These are phyloP conservation scores for Fopius arisanus DNA, from an alignment of 1,140 invertebrate species.

Conservation along the genomic window DNA sequence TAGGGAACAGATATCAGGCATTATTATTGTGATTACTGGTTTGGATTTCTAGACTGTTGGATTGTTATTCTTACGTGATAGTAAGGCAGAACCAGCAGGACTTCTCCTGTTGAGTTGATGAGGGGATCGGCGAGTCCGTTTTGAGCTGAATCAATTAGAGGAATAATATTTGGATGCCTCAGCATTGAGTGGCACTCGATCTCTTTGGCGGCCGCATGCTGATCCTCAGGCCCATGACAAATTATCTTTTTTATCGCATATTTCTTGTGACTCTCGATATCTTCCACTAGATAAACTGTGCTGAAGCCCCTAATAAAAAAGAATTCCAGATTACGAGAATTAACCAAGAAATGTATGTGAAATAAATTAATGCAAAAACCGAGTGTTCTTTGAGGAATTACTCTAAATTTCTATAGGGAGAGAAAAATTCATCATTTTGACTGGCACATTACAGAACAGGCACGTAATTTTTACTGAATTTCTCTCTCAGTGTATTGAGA, in stretches of 20 bases:
- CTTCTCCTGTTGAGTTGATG: conserved; percentile 75
- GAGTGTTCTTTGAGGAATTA: too few relatives aligned
- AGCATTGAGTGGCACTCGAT: conserved; percentile 77
- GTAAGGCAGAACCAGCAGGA: conserved; percentile 81
- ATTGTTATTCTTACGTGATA: conserved; percentile 72
- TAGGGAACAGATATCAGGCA: too few relatives aligned
- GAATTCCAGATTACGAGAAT: conserved; percentile 21
- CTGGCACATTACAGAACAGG: too few relatives aligned
- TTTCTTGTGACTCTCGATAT: conserved; percentile 72
- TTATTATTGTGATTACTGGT: too few relatives aligned
- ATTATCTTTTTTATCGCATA: conserved; percentile 85
- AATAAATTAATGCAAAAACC: too few relatives aligned
- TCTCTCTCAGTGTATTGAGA: too few relatives aligned
- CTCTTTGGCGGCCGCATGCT: conserved; percentile 77
- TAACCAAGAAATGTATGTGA: too few relatives aligned
- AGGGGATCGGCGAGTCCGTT: conserved; percentile 72
- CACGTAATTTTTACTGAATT: too few relatives aligned
- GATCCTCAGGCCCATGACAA: conserved; percentile 82
- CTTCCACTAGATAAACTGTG: conserved; percentile 81
- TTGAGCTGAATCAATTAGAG: conserved; percentile 76
- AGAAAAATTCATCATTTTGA: too few relatives aligned
- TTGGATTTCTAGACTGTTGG: too few relatives aligned
- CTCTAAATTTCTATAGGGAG: too few relatives aligned
- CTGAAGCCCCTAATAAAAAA: conserved; percentile 79
- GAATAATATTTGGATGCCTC: conserved; percentile 80